Base-by-base conservation (phyloP, 30 jellyfish, hydroid and myxozoan genomes). In the Aurelia aurita region DNA sequence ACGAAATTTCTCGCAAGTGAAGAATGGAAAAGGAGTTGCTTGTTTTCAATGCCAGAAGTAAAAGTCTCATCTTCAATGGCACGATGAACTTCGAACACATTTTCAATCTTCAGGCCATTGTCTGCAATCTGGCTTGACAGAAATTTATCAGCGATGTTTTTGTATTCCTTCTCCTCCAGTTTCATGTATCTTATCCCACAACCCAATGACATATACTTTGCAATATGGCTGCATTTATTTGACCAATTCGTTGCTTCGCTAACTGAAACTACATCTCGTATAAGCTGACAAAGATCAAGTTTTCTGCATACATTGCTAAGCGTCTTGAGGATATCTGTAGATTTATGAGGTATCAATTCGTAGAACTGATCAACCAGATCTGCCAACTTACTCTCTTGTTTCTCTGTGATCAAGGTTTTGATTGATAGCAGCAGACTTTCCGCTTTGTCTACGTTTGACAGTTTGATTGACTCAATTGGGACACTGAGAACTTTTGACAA, bases 181-280 rank as follows among this genome's bases (percentile, higher is more conserved):
- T 73, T 18, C 54, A 90, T 46, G 62, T 55, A 68, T 53, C 35
- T 66, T 18, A 90, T 84, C 45, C 65, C 68, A 53, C 97, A 90
- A 8, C 95, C 95, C 16, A 90, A 80, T 0, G 97, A 84, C 51
- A 77, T 77, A 44, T 84, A 90, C 73, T 77, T 92, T 8, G 98
- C 95, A 25, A 55, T 53, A 6, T 72, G 23, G 39, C 93, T 80
- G 20, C 94, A 72, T 16, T 54, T 31, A 20, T 87, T 72, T 3
- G 79, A 22, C 96, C 97, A 84, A 22, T 87, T 82, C 32, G 97
- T 92, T 16, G 98, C 90, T 62, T 92, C 98, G 46, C 93, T 86
- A 1, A 92, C 97, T 20, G 90, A 43, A 46, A 85, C 89, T 18
- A 92, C 74, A 80, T 92, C 98, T 27, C 94, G 72, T 1, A 92